These are phyloP conservation scores for Sorex maritimensis DNA, from an alignment of 2,797 vertebrate genomes.

Conservation along the genomic window DNA sequence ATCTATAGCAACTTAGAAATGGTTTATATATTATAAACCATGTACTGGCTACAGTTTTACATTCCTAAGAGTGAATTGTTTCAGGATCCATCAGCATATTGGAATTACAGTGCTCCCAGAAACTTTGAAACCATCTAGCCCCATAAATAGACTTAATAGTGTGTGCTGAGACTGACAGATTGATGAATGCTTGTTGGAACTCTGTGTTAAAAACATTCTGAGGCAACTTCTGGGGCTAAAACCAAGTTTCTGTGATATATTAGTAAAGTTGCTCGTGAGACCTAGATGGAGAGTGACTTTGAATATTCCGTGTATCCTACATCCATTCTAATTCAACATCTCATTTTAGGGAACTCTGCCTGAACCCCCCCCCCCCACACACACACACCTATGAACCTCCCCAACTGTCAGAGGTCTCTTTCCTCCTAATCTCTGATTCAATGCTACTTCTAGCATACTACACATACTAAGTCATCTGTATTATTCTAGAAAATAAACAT, in stretches of 20 bases:
- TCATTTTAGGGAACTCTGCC: not conserved
- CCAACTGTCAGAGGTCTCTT: not conserved
- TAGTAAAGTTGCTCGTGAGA: not conserved
- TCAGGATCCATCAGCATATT: not conserved
- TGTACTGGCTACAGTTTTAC: not conserved
- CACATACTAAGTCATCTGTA: not conserved
- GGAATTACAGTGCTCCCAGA: conserved; percentile 14
- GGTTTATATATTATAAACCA: not conserved
- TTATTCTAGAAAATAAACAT: not conserved
- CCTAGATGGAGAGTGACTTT: not conserved
- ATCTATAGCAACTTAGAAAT: conserved; percentile 33
- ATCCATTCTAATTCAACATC: not conserved
- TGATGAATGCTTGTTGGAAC: conserved; percentile 9
- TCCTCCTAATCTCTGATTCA: not conserved
- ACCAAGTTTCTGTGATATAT: not conserved
- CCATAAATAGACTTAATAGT: conserved; percentile 25
- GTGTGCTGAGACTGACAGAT: conserved; percentile 34
- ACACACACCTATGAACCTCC: too few species aligned
- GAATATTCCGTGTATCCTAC: not conserved
- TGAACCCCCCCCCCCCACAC: not conserved
- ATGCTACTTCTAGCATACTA: not conserved
- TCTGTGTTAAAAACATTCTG: conserved; percentile 23
- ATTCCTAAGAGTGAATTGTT: conserved; percentile 6
- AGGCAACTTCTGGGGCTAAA: conserved; percentile 12
- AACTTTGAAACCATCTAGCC: conserved; percentile 41